Evolutionary conservation across 2,888 invertebrate species (phyloP).

Genomic region (Helleia helle): DNA sequence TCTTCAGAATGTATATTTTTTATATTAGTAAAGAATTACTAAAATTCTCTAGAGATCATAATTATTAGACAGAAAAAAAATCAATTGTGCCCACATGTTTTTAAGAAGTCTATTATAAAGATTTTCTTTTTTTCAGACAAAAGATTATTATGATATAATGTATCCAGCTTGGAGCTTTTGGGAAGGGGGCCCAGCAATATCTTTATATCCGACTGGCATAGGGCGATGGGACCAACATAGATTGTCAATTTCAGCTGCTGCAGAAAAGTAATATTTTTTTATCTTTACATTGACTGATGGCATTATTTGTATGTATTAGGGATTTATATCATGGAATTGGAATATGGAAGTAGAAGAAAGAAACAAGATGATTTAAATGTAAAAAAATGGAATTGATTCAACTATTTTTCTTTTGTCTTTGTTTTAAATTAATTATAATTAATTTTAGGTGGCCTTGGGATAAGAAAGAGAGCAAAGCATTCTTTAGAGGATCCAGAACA

Average conservation of each 20-base stretch:
- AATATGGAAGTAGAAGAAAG: too few species aligned
- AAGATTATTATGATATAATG: slow-evolving; percentile 90
- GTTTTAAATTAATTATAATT: slow-evolving; percentile 5
- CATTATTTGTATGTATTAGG: too few species aligned
- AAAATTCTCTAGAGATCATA: too few species aligned
- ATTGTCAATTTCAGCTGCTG: slow-evolving; percentile 78
- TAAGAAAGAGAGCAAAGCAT: slow-evolving; percentile 80
- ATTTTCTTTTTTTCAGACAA: slow-evolving; percentile 59
- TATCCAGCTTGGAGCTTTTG: slow-evolving; percentile 98
- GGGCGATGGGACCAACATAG: slow-evolving; percentile 95
- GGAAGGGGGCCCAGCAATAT: slow-evolving; percentile 98
- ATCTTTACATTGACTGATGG: too few species aligned
- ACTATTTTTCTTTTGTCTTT: too few species aligned
- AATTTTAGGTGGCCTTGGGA: slow-evolving; percentile 79
- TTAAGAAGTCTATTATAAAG: not conserved
- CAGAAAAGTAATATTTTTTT: slow-evolving; percentile 52
- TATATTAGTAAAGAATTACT: too few species aligned
- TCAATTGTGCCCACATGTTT: not conserved
- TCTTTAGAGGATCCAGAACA: slow-evolving; percentile 96
- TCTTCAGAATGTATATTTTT: too few species aligned
- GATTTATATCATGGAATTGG: too few species aligned
- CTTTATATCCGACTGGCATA: slow-evolving; percentile 92
- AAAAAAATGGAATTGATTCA: too few species aligned
- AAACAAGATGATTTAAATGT: too few species aligned
- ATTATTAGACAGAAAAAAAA: too few species aligned